phyloP scores from a whole-genome alignment of 2,888 invertebrate genomes.

The Parapristionchus giblindavisi region DNA sequence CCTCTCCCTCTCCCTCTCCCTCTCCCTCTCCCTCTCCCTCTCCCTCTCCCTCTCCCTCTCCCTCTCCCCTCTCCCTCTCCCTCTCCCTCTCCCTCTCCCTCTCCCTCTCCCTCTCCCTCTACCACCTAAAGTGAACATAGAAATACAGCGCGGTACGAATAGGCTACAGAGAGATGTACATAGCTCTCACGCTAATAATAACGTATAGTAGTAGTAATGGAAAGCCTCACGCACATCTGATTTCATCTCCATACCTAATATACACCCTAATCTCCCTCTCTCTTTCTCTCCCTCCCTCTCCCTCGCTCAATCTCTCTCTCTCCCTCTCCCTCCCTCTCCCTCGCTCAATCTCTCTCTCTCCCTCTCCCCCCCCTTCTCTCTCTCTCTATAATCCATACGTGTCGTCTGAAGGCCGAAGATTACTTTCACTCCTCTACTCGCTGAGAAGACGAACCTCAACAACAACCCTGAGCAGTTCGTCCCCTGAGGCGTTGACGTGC shows the following conservation, averaged over 20 bases:
- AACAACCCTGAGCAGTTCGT: too few relatives aligned
- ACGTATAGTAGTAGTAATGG: neutral
- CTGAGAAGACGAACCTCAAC: too few relatives aligned
- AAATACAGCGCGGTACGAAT: neutral
- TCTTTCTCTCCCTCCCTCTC: neutral
- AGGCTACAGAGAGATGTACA: too few relatives aligned
- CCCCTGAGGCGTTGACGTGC: too few relatives aligned
- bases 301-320: neutral
- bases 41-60: conserved; percentile 1
- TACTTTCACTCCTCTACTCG: too few relatives aligned
- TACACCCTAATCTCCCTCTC: neutral
- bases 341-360: neutral
- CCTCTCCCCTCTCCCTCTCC: neutral
- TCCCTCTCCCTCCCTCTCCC: neutral
- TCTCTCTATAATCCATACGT: too few relatives aligned
- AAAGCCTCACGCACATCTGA: too few relatives aligned
- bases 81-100: neutral
- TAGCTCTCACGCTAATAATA: too few relatives aligned
- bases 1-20: neutral
- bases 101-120: neutral
- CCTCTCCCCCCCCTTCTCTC: neutral
- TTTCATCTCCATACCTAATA: conserved; percentile 8
- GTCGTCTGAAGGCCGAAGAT: too few relatives aligned
- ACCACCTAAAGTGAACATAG: neutral
- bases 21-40: neutral